These are phyloP conservation scores for Pseudobourletiella spinata DNA, from an alignment of 1,140 invertebrate genomes.

Conservation along the genomic window DNA sequence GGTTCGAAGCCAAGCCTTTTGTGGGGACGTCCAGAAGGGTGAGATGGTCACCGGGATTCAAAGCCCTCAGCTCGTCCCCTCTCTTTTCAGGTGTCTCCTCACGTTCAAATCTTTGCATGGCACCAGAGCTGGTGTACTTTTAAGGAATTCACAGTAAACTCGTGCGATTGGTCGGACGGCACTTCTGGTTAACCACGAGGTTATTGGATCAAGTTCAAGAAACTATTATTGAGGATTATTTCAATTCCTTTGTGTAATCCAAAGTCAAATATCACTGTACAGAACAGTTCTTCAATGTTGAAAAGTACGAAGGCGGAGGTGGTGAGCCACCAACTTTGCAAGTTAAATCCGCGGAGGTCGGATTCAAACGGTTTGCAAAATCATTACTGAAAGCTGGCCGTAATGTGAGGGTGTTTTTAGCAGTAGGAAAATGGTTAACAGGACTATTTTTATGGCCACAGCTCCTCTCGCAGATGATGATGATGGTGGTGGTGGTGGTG, in stretches of 20 bases:
- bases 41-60: slow-evolving; percentile 28
- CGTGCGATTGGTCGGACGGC: neutral
- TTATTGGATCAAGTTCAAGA: too few species aligned
- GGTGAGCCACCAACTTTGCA: neutral
- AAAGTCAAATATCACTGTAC: too few species aligned
- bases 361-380: neutral
- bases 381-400: neutral
- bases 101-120: slow-evolving; percentile 20
- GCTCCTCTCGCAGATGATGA: neutral
- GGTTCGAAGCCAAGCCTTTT: slow-evolving; percentile 19
- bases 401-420: neutral
- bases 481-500: neutral
- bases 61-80: slow-evolving; percentile 25
- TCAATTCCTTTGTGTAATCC: neutral
- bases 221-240: too few species aligned
- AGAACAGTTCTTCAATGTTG: too few species aligned
- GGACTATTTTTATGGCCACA: neutral
- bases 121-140: too few species aligned
- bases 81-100: slow-evolving; percentile 19
- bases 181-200: too few species aligned
- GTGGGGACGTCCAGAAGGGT: slow-evolving; percentile 20
- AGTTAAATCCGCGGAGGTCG: neutral
- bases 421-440: neutral
- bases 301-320: too few species aligned
- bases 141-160: neutral